Base-by-base conservation (phyloP, 1,140 invertebrate species). In the Wasmannia auropunctata region DNA sequence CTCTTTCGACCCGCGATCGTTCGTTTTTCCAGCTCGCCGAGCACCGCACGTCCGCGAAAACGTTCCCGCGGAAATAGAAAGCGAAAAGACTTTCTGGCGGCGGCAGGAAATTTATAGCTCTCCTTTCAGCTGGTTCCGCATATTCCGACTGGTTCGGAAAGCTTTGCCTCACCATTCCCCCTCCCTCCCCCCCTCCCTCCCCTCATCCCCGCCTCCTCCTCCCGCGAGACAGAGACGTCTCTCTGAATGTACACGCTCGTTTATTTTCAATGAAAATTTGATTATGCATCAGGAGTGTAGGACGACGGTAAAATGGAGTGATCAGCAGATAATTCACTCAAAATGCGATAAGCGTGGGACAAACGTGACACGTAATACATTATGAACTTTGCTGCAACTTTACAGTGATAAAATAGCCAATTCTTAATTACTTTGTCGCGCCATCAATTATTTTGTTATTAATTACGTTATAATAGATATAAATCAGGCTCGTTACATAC, bases 1-100 rank as follows among this genome's bases (percentile, higher is more conserved):
- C n/a, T n/a, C 43, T 43, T 40, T 72, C 74, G 79, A 56, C 34
- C 34, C 22, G n/a, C 49, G 56, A 11, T 7, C 51, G 67, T 6
- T 69, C 65, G 67, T 83, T 83, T 72, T 74, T 83, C 79, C 54
- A 16, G n/a, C 51, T 60, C 67, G 67, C 40, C 67, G 51, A 74
- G 46, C 37, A 22, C 60, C 37, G 40, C 60, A 60, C 67, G 51
- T n/a, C n/a, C 51, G 67, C 40, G 79, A 83, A 58, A 83, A 74
- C n/a, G 79, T 74, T 46, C n/a, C 37, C 79, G 51, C 79, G 67
- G 65, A 72, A 83, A 83, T 83, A 46, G 51, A 74, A 74, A 83
- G 70, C 37, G 79, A 25, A 60, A 83, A 74, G 79, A 25, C 67
- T 5, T n/a, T n/a, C 63, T 22, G 67, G 22, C n/a, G n/a, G 25